Evolutionary conservation across 2,113 vertebrate species (phyloP).

Genomic region (Odontophorus gujanensis): DNA sequence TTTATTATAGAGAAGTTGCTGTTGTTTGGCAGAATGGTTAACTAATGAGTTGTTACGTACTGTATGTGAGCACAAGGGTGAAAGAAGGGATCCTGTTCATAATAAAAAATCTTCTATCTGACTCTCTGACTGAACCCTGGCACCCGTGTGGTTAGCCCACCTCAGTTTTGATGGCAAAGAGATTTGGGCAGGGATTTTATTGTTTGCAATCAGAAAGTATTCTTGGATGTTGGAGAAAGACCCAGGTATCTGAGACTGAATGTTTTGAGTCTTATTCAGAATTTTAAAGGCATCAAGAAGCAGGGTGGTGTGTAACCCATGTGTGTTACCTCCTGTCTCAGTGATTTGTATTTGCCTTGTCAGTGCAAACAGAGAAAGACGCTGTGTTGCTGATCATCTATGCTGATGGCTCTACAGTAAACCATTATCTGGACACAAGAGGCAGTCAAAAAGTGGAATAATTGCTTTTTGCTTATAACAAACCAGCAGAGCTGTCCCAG

Average conservation of each 20-base stretch:
- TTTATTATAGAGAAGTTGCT: too few relatives aligned
- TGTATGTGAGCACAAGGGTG: too few relatives aligned
- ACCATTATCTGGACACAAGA: conserved; percentile 10
- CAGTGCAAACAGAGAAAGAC: background rate
- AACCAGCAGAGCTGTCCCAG: conserved; percentile 36
- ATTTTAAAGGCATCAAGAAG: background rate
- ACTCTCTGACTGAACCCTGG: too few relatives aligned
- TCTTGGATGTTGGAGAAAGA: background rate
- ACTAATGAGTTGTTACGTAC: too few relatives aligned
- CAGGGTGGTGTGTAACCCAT: fast-evolving
- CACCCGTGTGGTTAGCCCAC: too few relatives aligned
- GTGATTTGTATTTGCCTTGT: background rate
- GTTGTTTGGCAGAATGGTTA: too few relatives aligned
- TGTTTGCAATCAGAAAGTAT: background rate
- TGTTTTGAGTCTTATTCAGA: background rate
- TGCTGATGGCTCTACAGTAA: background rate
- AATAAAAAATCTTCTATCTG: too few relatives aligned
- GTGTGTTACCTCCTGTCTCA: background rate
- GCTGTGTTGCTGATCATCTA: background rate
- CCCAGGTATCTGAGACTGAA: background rate
- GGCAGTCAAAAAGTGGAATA: conserved; percentile 13
- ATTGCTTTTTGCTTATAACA: conserved; percentile 45
- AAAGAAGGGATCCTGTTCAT: too few relatives aligned
- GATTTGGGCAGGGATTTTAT: too few relatives aligned
- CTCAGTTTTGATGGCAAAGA: too few relatives aligned